These are phyloP conservation scores for Apus apus DNA, from an alignment of 2,113 vertebrate species.

Conservation along the genomic window DNA sequence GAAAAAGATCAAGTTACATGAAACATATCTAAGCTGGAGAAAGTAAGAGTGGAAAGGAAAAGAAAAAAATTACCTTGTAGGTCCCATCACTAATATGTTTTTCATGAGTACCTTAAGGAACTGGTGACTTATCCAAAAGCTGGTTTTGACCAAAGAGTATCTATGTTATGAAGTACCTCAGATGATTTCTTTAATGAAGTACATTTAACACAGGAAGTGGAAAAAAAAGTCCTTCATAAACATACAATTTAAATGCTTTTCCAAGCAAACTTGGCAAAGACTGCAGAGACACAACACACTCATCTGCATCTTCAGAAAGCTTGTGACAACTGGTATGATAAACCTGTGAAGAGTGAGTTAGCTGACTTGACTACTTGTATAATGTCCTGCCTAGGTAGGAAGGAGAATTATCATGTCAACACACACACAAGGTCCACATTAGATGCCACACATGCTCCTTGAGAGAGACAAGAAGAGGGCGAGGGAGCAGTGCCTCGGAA, in stretches of 20 bases:
- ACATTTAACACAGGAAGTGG: background rate
- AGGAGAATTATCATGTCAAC: background rate
- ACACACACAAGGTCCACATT: rapidly evolving
- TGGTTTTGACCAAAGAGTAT: background rate
- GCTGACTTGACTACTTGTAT: background rate
- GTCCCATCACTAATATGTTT: background rate
- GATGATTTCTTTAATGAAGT: background rate
- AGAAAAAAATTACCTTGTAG: background rate
- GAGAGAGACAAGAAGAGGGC: background rate
- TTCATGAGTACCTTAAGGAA: background rate
- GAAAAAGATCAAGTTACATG: background rate
- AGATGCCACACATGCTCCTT: background rate
- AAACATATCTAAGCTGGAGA: background rate
- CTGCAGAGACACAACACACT: background rate
- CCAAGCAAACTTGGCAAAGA: background rate
- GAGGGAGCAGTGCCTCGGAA: background rate
- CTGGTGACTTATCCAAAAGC: background rate
- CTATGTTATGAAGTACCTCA: background rate
- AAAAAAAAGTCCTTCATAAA: background rate
- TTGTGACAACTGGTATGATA: background rate
- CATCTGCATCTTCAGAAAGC: background rate
- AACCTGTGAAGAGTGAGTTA: background rate
- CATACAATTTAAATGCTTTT: background rate
- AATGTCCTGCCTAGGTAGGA: background rate
- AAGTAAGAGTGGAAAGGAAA: background rate